Conservation (phyloP, 23 tunicate genomes). For the Botrylloides violaceus region DNA sequence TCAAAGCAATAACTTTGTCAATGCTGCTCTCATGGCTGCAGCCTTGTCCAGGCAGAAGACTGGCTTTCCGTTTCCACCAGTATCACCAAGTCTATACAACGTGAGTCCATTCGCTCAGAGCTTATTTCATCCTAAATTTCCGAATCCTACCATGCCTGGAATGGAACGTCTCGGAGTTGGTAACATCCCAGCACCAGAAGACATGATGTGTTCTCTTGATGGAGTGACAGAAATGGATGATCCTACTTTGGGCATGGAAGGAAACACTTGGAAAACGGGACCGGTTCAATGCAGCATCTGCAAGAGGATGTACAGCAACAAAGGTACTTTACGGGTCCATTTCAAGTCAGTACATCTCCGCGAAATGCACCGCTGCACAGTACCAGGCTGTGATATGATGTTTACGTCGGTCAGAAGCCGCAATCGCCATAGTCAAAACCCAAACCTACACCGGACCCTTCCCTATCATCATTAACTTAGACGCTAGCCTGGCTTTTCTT, state of each 20-base stretch:
- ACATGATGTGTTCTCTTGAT: slow-evolving; percentile 7
- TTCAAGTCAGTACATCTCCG: slow-evolving; percentile 91
- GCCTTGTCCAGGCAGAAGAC: slow-evolving; percentile 29
- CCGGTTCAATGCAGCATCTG: slow-evolving; percentile 90
- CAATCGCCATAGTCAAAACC: slow-evolving; percentile 91
- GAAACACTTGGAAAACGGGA: slow-evolving; percentile 89
- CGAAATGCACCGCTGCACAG: slow-evolving; percentile 90
- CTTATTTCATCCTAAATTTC: not conserved
- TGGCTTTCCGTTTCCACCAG: not conserved
- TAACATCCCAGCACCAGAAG: not conserved
- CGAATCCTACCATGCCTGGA: not conserved
- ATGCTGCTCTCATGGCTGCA: slow-evolving; percentile 37
- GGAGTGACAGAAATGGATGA: slow-evolving; percentile 84
- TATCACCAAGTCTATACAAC: not conserved
- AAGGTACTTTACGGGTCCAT: slow-evolving; percentile 89
- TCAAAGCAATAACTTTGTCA: slow-evolving; percentile 10
- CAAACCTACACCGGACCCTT: slow-evolving; percentile 75
- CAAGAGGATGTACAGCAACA: slow-evolving; percentile 90
- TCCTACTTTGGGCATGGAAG: slow-evolving; percentile 85
- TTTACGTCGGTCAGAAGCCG: slow-evolving; percentile 92
- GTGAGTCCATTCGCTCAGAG: not conserved
- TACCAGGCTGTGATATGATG: slow-evolving; percentile 91
- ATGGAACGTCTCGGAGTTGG: not conserved
- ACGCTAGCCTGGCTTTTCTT: no score
- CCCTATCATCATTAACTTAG: slow-evolving; percentile 18